phyloP scores from a whole-genome alignment of 2,888 invertebrate species.

The Zhuqinia jingwanae region DNA sequence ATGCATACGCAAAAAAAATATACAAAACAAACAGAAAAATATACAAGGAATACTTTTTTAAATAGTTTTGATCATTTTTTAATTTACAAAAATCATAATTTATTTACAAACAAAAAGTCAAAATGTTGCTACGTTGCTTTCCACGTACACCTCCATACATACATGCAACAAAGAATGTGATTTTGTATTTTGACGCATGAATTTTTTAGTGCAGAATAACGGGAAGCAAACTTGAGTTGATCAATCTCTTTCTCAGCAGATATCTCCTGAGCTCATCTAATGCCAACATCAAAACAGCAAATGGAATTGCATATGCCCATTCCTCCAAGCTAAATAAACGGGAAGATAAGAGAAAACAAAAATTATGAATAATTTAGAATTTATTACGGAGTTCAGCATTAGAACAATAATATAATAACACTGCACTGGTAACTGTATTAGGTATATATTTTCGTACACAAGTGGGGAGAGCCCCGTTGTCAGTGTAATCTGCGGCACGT shows the following conservation, averaged over 20 bases:
- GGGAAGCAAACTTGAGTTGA: constrained; percentile 16
- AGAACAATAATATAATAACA: no score
- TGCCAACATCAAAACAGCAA: constrained; percentile 87
- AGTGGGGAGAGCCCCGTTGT: constrained; percentile 65
- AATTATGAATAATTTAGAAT: no score
- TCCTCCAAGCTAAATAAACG: constrained; percentile 84
- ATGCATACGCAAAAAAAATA: no score
- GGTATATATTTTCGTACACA: constrained; percentile 47
- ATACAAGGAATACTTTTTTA: no score
- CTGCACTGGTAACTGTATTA: background rate
- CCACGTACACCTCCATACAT: no score
- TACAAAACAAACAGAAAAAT: no score
- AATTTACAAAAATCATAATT: no score
- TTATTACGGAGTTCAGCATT: background rate
- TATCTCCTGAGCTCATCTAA: constrained; percentile 89
- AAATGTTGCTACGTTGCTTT: background rate
- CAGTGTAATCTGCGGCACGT: constrained; percentile 67
- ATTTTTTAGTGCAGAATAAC: constrained; percentile 38
- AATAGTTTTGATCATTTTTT: no score
- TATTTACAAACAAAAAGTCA: background rate
- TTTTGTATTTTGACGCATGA: background rate
- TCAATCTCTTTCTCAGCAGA: constrained; percentile 85
- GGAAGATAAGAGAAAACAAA: no score
- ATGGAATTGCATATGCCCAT: constrained; percentile 88
- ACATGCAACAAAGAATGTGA: background rate